Evolutionary conservation across 2,888 invertebrate genomes (phyloP).

Genomic region (Chrysomela aeneicollis): DNA sequence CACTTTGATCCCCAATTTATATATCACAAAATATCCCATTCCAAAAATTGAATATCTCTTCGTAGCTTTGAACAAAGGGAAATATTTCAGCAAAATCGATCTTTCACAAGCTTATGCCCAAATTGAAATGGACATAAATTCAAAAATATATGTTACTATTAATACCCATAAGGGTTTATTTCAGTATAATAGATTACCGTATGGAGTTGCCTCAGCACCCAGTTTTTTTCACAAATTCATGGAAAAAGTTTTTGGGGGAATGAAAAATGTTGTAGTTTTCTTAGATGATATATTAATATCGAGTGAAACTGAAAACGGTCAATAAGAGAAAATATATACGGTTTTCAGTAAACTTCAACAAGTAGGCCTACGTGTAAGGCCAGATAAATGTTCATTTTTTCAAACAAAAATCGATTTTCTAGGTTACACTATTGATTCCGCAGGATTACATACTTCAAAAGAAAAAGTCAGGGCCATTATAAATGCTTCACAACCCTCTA

Average conservation of each 20-base stretch:
- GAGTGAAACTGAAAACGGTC: conserved; percentile 21
- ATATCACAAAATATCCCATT: conserved; percentile 29
- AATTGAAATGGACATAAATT: conserved; percentile 20
- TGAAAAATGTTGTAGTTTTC: conserved; percentile 2
- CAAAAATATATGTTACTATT: conserved; percentile 21
- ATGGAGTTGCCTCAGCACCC: background rate
- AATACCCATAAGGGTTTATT: conserved; percentile 36
- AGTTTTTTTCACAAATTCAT: background rate
- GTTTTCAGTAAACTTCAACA: conserved; percentile 32
- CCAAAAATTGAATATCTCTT: conserved; percentile 34
- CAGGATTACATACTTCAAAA: conserved; percentile 40
- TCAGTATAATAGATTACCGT: conserved; percentile 23
- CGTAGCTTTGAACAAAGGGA: conserved; percentile 15
- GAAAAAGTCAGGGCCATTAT: conserved; percentile 40
- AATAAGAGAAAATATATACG: conserved; percentile 26
- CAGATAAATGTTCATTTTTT: conserved; percentile 44
- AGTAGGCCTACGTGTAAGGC: conserved; percentile 34
- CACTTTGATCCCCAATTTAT: conserved; percentile 19
- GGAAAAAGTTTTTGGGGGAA: conserved; percentile 10
- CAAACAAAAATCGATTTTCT: conserved; percentile 38
- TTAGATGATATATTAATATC: conserved; percentile 27
- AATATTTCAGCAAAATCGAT: conserved; percentile 33
- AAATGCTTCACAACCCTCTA: conserved; percentile 23
- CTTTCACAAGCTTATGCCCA: conserved; percentile 38
- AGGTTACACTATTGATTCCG: conserved; percentile 39